Percentiles rank a stretch among this genome's conserved stretches.
These are phyloP conservation scores for Stenotaenia linearis DNA, from an alignment of 2,888 invertebrate species.

Conservation along the genomic window DNA sequence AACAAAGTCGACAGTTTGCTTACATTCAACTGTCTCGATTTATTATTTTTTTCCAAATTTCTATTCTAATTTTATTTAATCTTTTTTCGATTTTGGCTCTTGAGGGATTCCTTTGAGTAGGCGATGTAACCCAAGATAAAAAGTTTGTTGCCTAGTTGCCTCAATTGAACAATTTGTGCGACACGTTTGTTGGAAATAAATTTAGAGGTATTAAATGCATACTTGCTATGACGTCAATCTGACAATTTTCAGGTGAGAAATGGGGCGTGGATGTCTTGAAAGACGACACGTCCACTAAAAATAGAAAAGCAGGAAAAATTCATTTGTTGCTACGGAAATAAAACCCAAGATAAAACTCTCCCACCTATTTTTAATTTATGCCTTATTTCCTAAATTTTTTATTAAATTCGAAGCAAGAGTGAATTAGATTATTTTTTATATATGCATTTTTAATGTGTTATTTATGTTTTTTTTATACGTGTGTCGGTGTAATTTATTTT, in stretches of 20 bases:
- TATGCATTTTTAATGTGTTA: background rate
- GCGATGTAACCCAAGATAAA: background rate
- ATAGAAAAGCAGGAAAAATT: background rate
- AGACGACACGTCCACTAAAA: background rate
- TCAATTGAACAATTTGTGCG: background rate
- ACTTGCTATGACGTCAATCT: background rate
- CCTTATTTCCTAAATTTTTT: too few relatives aligned
- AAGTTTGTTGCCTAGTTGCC: background rate
- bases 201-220: background rate
- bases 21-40: background rate
- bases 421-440: background rate
- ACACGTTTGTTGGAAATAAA: background rate
- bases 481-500: background rate
- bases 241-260: constrained; percentile 1
- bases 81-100: background rate
- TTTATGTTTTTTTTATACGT: background rate
- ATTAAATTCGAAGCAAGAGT: too few relatives aligned
- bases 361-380: background rate
- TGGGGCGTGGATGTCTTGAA: background rate
- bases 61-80: background rate
- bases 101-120: background rate
- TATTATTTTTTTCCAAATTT: background rate
- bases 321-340: background rate
- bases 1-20: constrained; percentile 17
- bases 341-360: background rate